These are phyloP conservation scores for Propithecus perrieri DNA, from an alignment of 2,797 vertebrate species.

Conservation along the genomic window DNA sequence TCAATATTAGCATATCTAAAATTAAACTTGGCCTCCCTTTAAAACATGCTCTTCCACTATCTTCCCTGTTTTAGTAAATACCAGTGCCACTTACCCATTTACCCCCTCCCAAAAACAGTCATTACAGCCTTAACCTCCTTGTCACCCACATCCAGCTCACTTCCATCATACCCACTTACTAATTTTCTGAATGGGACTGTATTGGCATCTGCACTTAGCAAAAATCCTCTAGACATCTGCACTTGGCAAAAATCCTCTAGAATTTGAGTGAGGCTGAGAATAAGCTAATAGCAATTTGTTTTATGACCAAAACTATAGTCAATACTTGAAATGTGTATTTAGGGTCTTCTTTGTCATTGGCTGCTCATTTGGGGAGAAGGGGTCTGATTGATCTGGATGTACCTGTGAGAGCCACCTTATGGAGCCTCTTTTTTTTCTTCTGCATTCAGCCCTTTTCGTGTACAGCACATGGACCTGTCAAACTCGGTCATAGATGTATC, in stretches of 20 bases:
- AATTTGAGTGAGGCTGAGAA: neutral
- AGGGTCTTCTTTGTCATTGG: neutral
- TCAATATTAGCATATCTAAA: neutral
- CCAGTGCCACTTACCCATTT: neutral
- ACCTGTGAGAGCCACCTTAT: neutral
- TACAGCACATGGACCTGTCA: slow-evolving; percentile 93
- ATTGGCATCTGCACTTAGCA: neutral
- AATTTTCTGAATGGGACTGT: neutral
- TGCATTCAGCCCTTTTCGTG: slow-evolving; percentile 85
- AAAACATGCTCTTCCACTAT: neutral
- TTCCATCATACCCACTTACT: neutral
- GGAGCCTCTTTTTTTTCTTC: neutral
- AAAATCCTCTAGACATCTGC: neutral
- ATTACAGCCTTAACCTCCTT: neutral
- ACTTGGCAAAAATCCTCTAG: neutral
- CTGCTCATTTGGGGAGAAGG: neutral
- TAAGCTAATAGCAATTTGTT: neutral
- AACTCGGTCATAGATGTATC: slow-evolving; percentile 88
- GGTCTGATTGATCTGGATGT: neutral
- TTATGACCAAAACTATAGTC: neutral
- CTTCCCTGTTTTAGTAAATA: neutral
- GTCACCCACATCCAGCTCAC: neutral
- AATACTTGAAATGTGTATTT: neutral
- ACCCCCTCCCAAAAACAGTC: neutral
- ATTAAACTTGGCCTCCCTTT: neutral